These are phyloP conservation scores for Thecophora atra DNA, from an alignment of 2,888 invertebrate genomes.

Conservation along the genomic window DNA sequence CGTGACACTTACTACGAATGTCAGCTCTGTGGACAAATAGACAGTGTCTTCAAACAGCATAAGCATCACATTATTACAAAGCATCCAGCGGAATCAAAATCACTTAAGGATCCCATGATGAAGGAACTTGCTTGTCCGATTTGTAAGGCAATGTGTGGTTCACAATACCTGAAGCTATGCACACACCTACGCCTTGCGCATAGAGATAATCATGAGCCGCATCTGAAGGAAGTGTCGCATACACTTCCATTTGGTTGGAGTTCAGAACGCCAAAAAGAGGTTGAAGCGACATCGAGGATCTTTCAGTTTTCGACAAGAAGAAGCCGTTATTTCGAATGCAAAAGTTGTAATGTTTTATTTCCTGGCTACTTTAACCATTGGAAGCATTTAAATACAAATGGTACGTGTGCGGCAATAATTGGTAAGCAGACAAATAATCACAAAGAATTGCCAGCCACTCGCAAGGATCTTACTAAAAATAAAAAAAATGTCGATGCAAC, in stretches of 20 bases:
- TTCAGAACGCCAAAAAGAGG: constrained; percentile 38
- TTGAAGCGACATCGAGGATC: constrained; percentile 43
- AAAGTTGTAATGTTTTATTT: constrained; percentile 42
- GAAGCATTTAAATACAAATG: constrained; percentile 43
- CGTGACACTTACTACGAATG: constrained; percentile 48
- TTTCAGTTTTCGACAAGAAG: constrained; percentile 46
- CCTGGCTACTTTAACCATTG: constrained; percentile 46
- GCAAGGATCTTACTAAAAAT: background rate
- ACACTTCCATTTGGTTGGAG: constrained; percentile 44
- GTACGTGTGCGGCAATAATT: background rate
- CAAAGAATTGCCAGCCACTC: constrained; percentile 13
- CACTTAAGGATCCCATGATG: constrained; percentile 50
- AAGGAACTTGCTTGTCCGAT: constrained; percentile 46
- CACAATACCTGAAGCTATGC: constrained; percentile 43
- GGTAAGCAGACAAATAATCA: background rate
- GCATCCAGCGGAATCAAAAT: constrained; percentile 48
- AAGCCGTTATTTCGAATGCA: constrained; percentile 47
- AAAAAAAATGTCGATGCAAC: constrained; percentile 6
- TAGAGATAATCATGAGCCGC: constrained; percentile 40
- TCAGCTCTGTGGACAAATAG: constrained; percentile 48
- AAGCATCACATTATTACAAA: constrained; percentile 45
- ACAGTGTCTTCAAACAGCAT: constrained; percentile 46
- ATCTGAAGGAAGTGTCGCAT: constrained; percentile 43
- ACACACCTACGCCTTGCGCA: constrained; percentile 44
- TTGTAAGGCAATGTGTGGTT: constrained; percentile 46